Evolutionary conservation across 2,888 invertebrate species (phyloP).

Genomic region (Omphaloscelis lunosa): DNA sequence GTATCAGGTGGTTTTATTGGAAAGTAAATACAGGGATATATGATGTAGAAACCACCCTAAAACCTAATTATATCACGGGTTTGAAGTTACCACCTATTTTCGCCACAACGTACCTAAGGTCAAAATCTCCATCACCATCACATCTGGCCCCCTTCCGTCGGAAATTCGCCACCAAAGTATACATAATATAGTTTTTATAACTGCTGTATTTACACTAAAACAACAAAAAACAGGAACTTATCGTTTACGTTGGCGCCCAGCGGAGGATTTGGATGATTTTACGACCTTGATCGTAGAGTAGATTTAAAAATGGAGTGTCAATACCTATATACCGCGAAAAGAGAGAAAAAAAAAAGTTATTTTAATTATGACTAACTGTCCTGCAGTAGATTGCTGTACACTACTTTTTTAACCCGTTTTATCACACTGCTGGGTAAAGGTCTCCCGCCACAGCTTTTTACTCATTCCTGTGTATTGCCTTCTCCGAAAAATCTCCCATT

Average conservation of each 20-base stretch:
- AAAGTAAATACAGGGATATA: background rate
- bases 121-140: background rate
- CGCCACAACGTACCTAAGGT: background rate
- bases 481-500: background rate
- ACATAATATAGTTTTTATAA: slow-evolving; percentile 24
- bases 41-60: too few relatives aligned
- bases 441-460: background rate
- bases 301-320: slow-evolving; percentile 4
- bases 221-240: slow-evolving; percentile 57
- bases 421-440: background rate
- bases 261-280: slow-evolving; percentile 39
- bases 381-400: background rate
- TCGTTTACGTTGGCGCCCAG: slow-evolving; percentile 68
- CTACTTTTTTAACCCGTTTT: background rate
- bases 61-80: background rate
- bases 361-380: background rate
- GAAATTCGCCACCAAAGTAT: slow-evolving; percentile 11
- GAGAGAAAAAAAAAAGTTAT: background rate
- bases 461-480: background rate
- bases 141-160: slow-evolving; percentile 26
- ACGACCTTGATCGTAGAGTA: slow-evolving; percentile 27
- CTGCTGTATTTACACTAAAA: slow-evolving; percentile 24
- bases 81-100: background rate
- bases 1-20: background rate
- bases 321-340: background rate